These are phyloP conservation scores for Oreonectes daqikongensis DNA, from an alignment of 2,797 vertebrate species.

Conservation along the genomic window DNA sequence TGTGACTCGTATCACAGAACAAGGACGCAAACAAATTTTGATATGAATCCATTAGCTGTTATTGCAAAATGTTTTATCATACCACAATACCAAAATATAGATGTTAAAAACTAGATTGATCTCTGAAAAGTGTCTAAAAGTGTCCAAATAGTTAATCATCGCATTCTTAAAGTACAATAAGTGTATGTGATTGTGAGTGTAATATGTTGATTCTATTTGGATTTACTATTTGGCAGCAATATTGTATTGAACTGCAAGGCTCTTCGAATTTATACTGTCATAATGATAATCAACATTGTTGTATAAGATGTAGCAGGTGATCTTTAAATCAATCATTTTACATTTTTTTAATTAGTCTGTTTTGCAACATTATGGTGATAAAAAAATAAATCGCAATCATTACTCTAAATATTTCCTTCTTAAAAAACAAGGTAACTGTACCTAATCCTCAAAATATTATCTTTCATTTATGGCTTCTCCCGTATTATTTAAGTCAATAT, in stretches of 20 bases:
- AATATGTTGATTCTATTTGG: slow-evolving; percentile 54
- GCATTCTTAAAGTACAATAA: slow-evolving; percentile 54
- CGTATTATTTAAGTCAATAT: slow-evolving; percentile 3
- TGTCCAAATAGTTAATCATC: slow-evolving; percentile 56
- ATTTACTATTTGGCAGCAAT: slow-evolving; percentile 58
- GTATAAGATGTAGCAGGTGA: not conserved
- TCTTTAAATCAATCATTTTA: not conserved
- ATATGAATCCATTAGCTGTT: slow-evolving; percentile 70
- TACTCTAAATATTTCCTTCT: not conserved
- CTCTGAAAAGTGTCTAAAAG: slow-evolving; percentile 62
- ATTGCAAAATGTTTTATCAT: slow-evolving; percentile 78
- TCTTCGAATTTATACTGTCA: slow-evolving; percentile 13
- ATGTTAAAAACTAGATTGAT: slow-evolving; percentile 66
- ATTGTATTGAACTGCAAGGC: slow-evolving; percentile 58
- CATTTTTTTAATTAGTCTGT: not conserved
- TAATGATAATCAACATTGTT: not conserved
- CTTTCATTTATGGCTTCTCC: slow-evolving; percentile 41
- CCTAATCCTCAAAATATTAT: slow-evolving; percentile 22
- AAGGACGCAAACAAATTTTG: slow-evolving; percentile 60
- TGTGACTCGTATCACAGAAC: slow-evolving; percentile 45
- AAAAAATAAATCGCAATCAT: slow-evolving; percentile 30
- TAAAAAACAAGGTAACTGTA: slow-evolving; percentile 10
- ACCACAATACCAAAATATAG: slow-evolving; percentile 66
- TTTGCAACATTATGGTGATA: not conserved
- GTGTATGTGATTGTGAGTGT: slow-evolving; percentile 53